Base-by-base conservation (phyloP, 2,797 vertebrate genomes). In the Pogonophryne albipinna region DNA sequence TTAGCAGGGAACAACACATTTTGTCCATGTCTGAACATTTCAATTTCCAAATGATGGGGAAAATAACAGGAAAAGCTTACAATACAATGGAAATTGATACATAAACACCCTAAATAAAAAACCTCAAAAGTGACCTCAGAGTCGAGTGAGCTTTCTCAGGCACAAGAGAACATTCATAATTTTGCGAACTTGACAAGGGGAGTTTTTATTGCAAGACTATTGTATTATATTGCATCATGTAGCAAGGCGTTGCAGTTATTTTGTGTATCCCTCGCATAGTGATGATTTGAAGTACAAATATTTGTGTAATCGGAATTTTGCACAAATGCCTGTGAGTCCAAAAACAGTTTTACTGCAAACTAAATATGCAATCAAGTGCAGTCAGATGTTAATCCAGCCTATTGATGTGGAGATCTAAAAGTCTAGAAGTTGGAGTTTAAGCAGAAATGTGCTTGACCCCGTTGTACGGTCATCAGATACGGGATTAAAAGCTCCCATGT, bases 351-450 rank as follows among this genome's bases (percentile, higher is more conserved):
- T 78, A 87, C 56, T 79, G 81, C 77, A 80, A 63, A 84, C 83
- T 76, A 92, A 88, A 85, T 79, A 60, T 80, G 59, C 74, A 77
- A 84, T 81, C 79, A 81, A 76, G 68, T 12, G 19, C 73, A 52
- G 59, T 63, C 79, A 90, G 86, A 93, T 83, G 80, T 88, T 80
- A 77, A 83, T 89, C 90, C 85, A 90, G 59, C 50, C 12, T 56
- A 83, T 66, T 85, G 83, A 89, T 79, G 86, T 84, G 0, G 10
- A 79, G 84, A 89, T 85, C 87, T 71, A 55, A 87, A 23, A 23
- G 23, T 0, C 63, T 62, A 62, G 72, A 85, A 74, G 76, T 60
- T 58, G 46, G 76, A 79, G 76, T 63, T 76, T 44, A 82, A 52
- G 70, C 66, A 84, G 61, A 76, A 83, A 79, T 77, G 70, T 74